These are phyloP conservation scores for Buphagus erythrorhynchus DNA, from an alignment of 2,797 vertebrate genomes.

Conservation along the genomic window DNA sequence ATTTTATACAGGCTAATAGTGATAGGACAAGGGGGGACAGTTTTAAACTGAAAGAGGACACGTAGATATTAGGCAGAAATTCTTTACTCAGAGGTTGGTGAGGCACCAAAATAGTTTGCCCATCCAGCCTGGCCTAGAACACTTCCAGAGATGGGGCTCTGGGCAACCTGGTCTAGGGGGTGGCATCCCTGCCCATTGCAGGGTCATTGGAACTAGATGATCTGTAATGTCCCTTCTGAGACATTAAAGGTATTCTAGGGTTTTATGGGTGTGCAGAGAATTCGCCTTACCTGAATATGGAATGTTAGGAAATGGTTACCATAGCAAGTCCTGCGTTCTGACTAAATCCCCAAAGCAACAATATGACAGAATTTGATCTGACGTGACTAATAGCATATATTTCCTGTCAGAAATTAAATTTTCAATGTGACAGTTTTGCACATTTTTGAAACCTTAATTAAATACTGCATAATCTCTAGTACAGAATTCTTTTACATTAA, in stretches of 20 bases:
- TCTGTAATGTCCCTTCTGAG: background rate
- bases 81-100: rapidly evolving
- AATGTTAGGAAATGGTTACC: background rate
- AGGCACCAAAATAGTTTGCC: background rate
- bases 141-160: background rate
- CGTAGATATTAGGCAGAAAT: background rate
- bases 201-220: background rate
- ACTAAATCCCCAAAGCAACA: background rate
- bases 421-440: background rate
- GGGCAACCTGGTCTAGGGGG: background rate
- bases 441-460: background rate
- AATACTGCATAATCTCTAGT: background rate
- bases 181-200: background rate
- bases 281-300: background rate
- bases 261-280: background rate
- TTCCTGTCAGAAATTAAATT: background rate
- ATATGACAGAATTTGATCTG: background rate
- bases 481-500: background rate
- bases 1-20: background rate
- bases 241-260: background rate
- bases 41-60: background rate
- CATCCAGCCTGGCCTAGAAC: background rate
- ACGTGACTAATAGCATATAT: background rate
- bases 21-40: background rate
- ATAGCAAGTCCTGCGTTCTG: background rate